These are phyloP conservation scores for Tetramorium parvispinum DNA, from an alignment of 1,140 invertebrate genomes.

Conservation along the genomic window DNA sequence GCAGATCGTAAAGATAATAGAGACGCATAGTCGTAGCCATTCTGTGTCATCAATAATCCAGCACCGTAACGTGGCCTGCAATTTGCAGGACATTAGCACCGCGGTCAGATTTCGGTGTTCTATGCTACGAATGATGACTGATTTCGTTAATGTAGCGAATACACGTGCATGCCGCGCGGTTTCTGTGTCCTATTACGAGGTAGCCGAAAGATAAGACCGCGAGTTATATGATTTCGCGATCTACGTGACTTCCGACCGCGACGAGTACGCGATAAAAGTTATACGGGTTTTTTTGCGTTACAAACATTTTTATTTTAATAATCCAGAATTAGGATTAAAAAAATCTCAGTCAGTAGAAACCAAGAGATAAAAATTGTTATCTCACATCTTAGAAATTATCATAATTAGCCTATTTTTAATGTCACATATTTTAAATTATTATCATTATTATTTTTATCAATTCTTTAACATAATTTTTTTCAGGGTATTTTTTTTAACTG, in stretches of 20 bases:
- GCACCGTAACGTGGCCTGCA: constrained; percentile 53
- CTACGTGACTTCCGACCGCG: constrained; percentile 17
- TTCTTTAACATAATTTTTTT: not conserved
- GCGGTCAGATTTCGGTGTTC: constrained; percentile 54
- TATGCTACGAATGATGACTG: constrained; percentile 59
- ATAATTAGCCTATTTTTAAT: not conserved
- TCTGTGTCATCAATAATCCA: constrained; percentile 59
- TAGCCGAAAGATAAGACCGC: constrained; percentile 31
- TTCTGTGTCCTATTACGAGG: constrained; percentile 37
- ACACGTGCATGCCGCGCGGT: constrained; percentile 28
- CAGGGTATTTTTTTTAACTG: not conserved
- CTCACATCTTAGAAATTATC: not conserved
- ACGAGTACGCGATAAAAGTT: not conserved
- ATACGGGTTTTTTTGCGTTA: not conserved
- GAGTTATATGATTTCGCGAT: constrained; percentile 38
- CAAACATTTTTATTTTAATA: constrained; percentile 9
- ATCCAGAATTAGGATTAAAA: not conserved
- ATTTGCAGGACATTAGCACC: constrained; percentile 64
- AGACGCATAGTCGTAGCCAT: constrained; percentile 57
- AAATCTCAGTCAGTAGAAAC: not conserved
- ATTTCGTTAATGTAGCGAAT: constrained; percentile 62
- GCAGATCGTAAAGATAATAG: constrained; percentile 65
- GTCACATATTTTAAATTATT: not conserved
- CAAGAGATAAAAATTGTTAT: not conserved
- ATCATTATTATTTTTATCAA: not conserved